These are phyloP conservation scores for Chrysocyon brachyurus DNA, from an alignment of 2,797 vertebrate species.

Conservation along the genomic window DNA sequence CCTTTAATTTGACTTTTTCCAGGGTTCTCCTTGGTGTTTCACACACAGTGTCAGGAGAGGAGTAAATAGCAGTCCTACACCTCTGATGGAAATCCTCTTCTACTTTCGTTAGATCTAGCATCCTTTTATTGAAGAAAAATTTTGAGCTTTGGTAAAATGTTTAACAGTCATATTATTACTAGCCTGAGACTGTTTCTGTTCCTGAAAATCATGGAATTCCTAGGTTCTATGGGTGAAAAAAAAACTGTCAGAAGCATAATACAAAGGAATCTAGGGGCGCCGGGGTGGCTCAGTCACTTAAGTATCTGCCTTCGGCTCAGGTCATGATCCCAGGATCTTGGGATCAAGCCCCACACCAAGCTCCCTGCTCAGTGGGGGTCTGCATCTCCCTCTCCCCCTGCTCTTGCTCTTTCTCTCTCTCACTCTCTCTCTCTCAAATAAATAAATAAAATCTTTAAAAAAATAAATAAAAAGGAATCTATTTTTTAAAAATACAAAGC, in stretches of 20 bases:
- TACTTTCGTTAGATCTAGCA: neutral
- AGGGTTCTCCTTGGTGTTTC: neutral
- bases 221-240: neutral
- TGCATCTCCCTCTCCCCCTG: no score
- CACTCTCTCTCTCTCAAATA: no score
- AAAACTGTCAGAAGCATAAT: neutral
- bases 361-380: no score
- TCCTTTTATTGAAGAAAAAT: neutral
- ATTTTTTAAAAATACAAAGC: neutral
- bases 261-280: neutral
- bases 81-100: neutral
- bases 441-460: no score
- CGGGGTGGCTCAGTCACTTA: no score
- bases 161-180: slow-evolving; percentile 15
- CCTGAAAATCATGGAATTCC: neutral
- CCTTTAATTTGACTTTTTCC: neutral
- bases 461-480: neutral
- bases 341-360: no score
- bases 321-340: no score
- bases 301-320: no score
- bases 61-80: neutral
- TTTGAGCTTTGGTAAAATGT: neutral
- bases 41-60: neutral
- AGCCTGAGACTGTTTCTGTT: neutral
- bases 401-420: no score